Percentiles rank a stretch among this genome's conserved stretches.
Conservation (phyloP, 2,888 invertebrate genomes). For the Dicyrtomina minuta region DNA sequence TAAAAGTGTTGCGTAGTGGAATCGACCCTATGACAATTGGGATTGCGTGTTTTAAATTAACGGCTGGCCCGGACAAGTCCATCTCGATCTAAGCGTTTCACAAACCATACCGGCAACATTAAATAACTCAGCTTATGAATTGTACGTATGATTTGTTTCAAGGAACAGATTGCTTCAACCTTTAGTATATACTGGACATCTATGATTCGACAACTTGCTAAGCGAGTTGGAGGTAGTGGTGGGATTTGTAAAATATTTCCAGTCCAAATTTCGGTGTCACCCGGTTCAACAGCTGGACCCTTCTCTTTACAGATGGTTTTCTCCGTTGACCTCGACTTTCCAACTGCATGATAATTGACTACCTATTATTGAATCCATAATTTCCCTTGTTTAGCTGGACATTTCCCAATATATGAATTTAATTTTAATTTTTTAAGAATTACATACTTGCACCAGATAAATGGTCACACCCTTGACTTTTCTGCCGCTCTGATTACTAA, state of each 20-base stretch:
- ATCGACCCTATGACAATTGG: conserved; percentile 74
- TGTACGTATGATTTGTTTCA: neutral
- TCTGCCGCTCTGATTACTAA: conserved; percentile 26
- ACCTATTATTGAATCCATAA: neutral
- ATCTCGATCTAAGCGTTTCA: conserved; percentile 63
- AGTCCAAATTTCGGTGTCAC: conserved; percentile 65
- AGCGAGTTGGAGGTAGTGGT: conserved; percentile 73
- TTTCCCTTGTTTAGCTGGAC: no score
- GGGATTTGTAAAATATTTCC: conserved; percentile 67
- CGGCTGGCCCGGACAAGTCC: conserved; percentile 66
- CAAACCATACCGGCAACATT: no score
- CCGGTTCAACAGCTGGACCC: conserved; percentile 38
- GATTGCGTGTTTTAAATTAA: conserved; percentile 66
- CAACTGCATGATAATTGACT: neutral
- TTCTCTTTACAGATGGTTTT: conserved; percentile 6
- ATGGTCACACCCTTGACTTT: conserved; percentile 8
- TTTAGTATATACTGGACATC: conserved; percentile 73
- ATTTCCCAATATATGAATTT: neutral
- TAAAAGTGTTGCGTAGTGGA: conserved; percentile 61
- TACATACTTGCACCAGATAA: conserved; percentile 17
- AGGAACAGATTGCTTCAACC: conserved; percentile 54
- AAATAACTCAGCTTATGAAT: neutral
- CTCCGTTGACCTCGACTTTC: neutral
- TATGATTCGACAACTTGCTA: conserved; percentile 73
- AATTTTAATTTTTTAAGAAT: neutral